Conservation (phyloP, 53 echinoderm and acorn worm genomes). For the Paelopatides confundens region DNA sequence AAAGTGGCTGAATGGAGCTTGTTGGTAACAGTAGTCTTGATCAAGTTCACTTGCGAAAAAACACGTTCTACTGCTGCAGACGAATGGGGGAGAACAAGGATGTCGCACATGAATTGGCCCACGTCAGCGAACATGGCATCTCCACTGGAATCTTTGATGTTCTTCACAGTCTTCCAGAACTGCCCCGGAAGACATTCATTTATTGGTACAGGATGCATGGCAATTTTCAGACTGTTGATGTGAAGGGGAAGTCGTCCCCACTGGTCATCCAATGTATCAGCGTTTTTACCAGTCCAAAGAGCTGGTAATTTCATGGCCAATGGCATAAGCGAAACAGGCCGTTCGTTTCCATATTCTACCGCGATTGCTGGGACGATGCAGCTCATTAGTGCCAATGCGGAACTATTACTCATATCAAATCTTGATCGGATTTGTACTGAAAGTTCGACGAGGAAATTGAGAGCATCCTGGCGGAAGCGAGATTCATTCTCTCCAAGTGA, state of each 20-base stretch:
- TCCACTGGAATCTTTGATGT: conserved; percentile 2
- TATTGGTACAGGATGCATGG: not conserved
- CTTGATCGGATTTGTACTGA: not conserved
- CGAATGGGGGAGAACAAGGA: conserved; percentile 3
- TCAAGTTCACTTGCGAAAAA: not conserved
- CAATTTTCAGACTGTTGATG: not conserved
- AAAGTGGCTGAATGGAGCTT: not conserved
- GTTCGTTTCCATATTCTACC: not conserved
- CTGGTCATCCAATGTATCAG: not conserved
- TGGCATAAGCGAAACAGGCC: not conserved
- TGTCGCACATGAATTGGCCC: not conserved
- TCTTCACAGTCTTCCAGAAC: not conserved
- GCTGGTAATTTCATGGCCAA: not conserved
- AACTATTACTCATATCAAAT: not conserved
- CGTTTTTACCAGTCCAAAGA: not conserved
- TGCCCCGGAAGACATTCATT: not conserved
- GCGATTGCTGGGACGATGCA: not conserved
- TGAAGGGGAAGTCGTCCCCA: not conserved
- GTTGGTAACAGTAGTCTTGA: not conserved
- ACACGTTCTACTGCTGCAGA: conserved; percentile 8
- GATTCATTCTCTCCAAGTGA: not conserved
- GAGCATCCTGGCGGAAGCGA: not conserved
- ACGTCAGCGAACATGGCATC: not conserved
- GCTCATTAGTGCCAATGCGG: not conserved
- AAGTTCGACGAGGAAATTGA: conserved; percentile 13